A percentile compares a stretch with the other conserved stretches of the same genome.
Conservation (phyloP, 92 coral and sea anemone genomes). For the Zoanthus solanderi region DNA sequence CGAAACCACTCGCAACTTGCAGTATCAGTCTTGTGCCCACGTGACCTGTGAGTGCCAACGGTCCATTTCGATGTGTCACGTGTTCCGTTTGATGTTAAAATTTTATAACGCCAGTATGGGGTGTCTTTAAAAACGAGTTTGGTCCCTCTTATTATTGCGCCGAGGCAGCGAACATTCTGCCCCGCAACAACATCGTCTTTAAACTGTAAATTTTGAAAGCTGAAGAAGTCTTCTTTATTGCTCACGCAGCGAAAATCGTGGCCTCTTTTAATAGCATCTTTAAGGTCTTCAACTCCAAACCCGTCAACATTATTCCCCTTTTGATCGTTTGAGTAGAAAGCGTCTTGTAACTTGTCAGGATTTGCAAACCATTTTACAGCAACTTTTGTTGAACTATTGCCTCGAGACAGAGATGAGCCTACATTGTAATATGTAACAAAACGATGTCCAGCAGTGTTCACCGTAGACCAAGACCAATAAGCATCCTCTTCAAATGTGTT, state of each 20-base stretch:
- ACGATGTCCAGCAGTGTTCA: slow-evolving; percentile 46
- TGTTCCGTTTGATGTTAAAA: slow-evolving; percentile 49
- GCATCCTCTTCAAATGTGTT: slow-evolving; percentile 75
- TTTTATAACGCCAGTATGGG: slow-evolving; percentile 48
- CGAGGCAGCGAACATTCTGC: slow-evolving; percentile 37
- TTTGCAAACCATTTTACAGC: slow-evolving; percentile 50
- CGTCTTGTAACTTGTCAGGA: slow-evolving; percentile 31
- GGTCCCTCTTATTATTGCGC: slow-evolving; percentile 31
- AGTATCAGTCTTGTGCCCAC: slow-evolving; percentile 48
- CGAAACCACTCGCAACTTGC: slow-evolving; percentile 47
- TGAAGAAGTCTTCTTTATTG: slow-evolving; percentile 19
- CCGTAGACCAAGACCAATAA: slow-evolving; percentile 65
- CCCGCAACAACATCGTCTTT: slow-evolving; percentile 43
- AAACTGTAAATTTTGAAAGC: slow-evolving; percentile 31
- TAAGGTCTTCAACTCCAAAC: slow-evolving; percentile 23
- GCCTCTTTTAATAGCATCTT: slow-evolving; percentile 19
- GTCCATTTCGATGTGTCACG: slow-evolving; percentile 62
- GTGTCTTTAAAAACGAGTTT: slow-evolving; percentile 29
- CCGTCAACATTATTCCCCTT: slow-evolving; percentile 41
- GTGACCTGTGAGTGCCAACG: slow-evolving; percentile 55
- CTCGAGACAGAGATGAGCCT: slow-evolving; percentile 42
- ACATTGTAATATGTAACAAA: slow-evolving; percentile 45
- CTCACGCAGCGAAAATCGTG: slow-evolving; percentile 37
- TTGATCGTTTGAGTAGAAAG: slow-evolving; percentile 36
- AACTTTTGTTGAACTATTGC: slow-evolving; percentile 30